Evolutionary conservation across 2,113 vertebrate genomes (phyloP), one percentile per base, ranked within the genome.

Genomic region (Cinclus cinclus): DNA sequence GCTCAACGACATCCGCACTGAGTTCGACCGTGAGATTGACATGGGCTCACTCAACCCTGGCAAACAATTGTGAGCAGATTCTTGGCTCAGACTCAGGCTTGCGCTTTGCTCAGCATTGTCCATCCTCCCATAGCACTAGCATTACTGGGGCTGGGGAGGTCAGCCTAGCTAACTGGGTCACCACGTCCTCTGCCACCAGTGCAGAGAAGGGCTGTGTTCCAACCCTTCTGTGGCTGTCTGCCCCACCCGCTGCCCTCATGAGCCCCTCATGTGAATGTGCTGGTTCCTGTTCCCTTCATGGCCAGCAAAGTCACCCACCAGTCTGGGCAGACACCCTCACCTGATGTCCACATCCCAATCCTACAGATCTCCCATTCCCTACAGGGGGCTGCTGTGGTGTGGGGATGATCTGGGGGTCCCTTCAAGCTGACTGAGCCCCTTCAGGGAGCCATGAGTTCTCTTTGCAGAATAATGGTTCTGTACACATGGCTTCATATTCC

Each of bases 11-110:
- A 95, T 99, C 73, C 98, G 98, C 80, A 99, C 99, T 0, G 98
- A 99, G 53, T 99, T 99, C 25, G 99, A 99, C 97, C 97, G 71
- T 1, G 99, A 99, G 92, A 98, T 99, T 7, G 99, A 99, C 79
- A 98, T 98, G 89, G 99, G 99, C 84, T 99, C 99, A 2, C 97
- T 99, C 75, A 99, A 99, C 96, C 99, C 99, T 0, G 99, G 99
- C 85, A 99, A 99, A 93, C 99, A 99, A 95, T 94, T 99, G 99
- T 99, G 94, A 99, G 99, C 97, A 37, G 33, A 27, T 31, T 79
- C 52, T 73, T 53, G 90, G 52, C 35, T 30, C 5, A 2, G 50
- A 79, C 90, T 91, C 10, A 6, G 75, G 28, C 76, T 50, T 2
- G 6, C 15, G 56, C 64, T 67, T 77, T 41, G 87, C 78, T 69